phyloP scores from a whole-genome alignment of 2,888 invertebrate species.

The Eulithis testata region DNA sequence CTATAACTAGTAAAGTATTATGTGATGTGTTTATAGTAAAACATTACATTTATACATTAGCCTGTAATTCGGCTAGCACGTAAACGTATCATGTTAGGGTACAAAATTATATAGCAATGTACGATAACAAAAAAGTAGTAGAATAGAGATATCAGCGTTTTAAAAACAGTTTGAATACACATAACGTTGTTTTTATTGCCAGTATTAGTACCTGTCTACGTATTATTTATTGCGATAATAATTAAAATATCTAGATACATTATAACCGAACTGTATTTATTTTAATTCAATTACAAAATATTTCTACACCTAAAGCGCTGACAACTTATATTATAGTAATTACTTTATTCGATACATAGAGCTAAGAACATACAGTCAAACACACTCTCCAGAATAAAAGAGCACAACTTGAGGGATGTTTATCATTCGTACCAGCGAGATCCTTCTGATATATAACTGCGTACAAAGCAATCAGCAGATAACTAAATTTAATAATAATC shows the following conservation, averaged over 20 bases:
- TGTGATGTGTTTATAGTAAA: too few species aligned
- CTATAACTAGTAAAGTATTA: too few species aligned
- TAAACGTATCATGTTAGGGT: too few species aligned
- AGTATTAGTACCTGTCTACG: neutral
- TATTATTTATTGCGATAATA: neutral
- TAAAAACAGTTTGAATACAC: too few species aligned
- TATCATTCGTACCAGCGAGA: constrained; percentile 1
- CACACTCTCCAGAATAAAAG: neutral
- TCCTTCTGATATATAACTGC: neutral
- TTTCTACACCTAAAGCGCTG: neutral
- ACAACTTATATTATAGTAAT: constrained; percentile 1
- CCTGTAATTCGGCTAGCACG: too few species aligned
- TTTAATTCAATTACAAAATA: neutral
- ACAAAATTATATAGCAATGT: too few species aligned
- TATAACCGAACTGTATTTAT: neutral
- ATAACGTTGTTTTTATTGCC: too few species aligned
- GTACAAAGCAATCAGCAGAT: neutral
- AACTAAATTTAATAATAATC: neutral
- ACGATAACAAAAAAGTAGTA: too few species aligned
- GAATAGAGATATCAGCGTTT: too few species aligned
- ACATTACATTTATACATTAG: too few species aligned
- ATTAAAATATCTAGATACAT: neutral
- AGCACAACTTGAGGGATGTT: too few species aligned
- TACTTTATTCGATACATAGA: neutral
- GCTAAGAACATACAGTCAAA: neutral